These are phyloP conservation scores for Xiphorhynchus elegans DNA, from an alignment of 2,113 vertebrate species.

Conservation along the genomic window DNA sequence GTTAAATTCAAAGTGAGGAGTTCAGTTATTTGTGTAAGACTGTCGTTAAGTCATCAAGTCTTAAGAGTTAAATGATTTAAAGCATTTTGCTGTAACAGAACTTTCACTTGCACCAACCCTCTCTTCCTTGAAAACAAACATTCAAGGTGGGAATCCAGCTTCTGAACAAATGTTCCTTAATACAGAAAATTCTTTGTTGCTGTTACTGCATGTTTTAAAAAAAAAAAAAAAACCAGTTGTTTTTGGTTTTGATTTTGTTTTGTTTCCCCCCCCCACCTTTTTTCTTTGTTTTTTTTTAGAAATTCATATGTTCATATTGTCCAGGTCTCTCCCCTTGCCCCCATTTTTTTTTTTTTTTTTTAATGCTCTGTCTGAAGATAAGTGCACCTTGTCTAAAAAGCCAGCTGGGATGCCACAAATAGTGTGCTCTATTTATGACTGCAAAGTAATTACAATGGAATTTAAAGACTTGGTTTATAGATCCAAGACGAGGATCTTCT, in stretches of 20 bases:
- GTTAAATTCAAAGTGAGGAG: constrained; percentile 17
- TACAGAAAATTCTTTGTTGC: background rate
- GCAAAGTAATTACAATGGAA: constrained; percentile 81
- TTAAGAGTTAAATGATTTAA: constrained; percentile 19
- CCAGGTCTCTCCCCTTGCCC: background rate
- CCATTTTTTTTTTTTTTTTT: background rate
- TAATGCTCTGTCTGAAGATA: constrained; percentile 55
- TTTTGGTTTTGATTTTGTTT: background rate
- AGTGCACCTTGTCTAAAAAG: constrained; percentile 74
- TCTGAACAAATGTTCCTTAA: constrained; percentile 10
- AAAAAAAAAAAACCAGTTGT: too few relatives aligned
- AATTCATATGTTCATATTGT: background rate
- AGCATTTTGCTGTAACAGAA: background rate
- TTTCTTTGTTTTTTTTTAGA: background rate
- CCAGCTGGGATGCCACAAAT: constrained; percentile 78
- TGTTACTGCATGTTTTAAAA: background rate
- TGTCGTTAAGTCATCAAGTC: constrained; percentile 24
- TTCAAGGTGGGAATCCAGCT: constrained; percentile 33
- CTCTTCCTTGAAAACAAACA: constrained; percentile 4
- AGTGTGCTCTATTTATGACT: constrained; percentile 78
- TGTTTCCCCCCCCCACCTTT: too few relatives aligned
- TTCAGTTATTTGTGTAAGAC: constrained; percentile 11
- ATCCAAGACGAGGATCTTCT: constrained; percentile 79
- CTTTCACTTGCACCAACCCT: background rate
- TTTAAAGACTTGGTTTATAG: constrained; percentile 82